These are phyloP conservation scores for Callochromis pleurospilus DNA, from an alignment of 2,113 vertebrate species.

Conservation along the genomic window DNA sequence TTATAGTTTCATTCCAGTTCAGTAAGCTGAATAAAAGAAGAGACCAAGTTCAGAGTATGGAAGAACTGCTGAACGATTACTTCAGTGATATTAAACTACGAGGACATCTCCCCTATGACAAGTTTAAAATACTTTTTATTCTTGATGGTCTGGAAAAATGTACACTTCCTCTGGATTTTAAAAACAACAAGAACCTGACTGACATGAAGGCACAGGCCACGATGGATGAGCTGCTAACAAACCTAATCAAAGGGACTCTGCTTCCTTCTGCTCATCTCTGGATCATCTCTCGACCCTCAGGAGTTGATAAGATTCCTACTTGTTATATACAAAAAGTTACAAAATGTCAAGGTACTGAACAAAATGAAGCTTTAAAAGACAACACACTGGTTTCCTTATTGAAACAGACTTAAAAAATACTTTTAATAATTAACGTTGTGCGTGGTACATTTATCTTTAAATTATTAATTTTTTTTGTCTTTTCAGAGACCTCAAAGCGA, in stretches of 20 bases:
- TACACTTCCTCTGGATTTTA: background rate
- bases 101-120: accelerated
- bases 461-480: too few species aligned
- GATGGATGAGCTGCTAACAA: constrained; percentile 3
- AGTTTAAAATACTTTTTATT: background rate
- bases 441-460: too few species aligned
- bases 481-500: too few species aligned
- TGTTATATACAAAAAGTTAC: background rate
- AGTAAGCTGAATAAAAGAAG: background rate
- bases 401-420: background rate
- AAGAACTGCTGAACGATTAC: background rate
- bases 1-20: background rate
- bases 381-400: background rate
- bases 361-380: background rate
- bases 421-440: too few species aligned
- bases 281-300: constrained; percentile 29
- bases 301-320: constrained; percentile 5
- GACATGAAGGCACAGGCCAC: background rate
- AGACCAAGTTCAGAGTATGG: background rate
- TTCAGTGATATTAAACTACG: accelerated
- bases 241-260: background rate
- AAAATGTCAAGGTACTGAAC: constrained; percentile 20
- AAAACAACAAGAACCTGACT: background rate
- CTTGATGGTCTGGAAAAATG: constrained; percentile 17
- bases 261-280: background rate